A percentile compares a stretch with the other conserved stretches of the same genome.
Evolutionary conservation across 2,113 vertebrate species (phyloP).

Genomic region (Ahaetulla prasina): DNA sequence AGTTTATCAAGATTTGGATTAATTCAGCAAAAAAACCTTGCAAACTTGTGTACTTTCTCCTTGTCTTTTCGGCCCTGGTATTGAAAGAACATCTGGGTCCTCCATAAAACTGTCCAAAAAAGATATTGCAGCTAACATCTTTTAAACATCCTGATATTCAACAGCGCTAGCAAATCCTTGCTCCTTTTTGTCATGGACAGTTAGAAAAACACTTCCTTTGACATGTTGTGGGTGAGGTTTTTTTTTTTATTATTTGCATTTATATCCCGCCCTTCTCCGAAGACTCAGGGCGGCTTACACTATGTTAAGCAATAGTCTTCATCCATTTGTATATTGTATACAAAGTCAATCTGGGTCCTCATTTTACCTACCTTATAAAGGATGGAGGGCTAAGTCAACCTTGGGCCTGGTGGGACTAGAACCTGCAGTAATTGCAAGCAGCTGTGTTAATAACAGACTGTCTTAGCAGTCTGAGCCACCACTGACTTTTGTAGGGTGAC

Average conservation of each 20-base stretch:
- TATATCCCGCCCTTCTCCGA: too few relatives aligned
- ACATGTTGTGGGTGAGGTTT: not conserved
- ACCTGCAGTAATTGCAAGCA: too few relatives aligned
- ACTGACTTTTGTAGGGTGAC: not conserved
- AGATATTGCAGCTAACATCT: constrained; percentile 38
- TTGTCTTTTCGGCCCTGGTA: constrained; percentile 39
- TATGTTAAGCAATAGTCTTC: too few relatives aligned
- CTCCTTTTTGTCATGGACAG: constrained; percentile 47
- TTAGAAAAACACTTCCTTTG: constrained; percentile 18
- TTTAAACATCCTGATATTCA: constrained; percentile 48
- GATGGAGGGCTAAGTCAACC: too few relatives aligned
- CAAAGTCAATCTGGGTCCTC: too few relatives aligned
- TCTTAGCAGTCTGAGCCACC: too few relatives aligned
- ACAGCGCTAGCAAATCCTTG: constrained; percentile 27
- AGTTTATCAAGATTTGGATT: constrained; percentile 46
- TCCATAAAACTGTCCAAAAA: constrained; percentile 56
- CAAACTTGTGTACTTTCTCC: constrained; percentile 10
- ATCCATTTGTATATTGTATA: too few relatives aligned
- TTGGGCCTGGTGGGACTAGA: too few relatives aligned
- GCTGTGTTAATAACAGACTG: too few relatives aligned
- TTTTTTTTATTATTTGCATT: too few relatives aligned
- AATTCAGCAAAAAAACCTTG: constrained; percentile 39
- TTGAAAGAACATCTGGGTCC: constrained; percentile 36
- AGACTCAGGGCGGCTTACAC: too few relatives aligned
- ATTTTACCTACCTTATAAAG: too few relatives aligned